These are phyloP conservation scores for Rhaphigaster nebulosa DNA, from an alignment of 2,888 invertebrate genomes.

Conservation along the genomic window DNA sequence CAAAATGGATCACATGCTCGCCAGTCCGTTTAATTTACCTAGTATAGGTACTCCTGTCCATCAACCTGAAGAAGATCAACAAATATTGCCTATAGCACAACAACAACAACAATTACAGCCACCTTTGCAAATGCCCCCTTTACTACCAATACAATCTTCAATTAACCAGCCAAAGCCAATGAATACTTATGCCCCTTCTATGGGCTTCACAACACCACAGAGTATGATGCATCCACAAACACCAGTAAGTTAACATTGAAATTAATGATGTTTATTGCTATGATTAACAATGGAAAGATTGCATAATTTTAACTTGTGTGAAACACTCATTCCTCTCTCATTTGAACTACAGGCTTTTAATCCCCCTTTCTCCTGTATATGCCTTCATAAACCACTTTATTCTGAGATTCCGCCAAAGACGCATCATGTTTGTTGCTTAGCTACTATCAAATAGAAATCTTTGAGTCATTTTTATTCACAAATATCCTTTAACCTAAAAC, in stretches of 20 bases:
- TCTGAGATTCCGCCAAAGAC: too few species aligned
- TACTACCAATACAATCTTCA: constrained; percentile 76
- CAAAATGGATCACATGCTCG: constrained; percentile 90
- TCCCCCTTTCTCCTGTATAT: too few species aligned
- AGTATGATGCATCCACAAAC: constrained; percentile 92
- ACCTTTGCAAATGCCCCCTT: constrained; percentile 73
- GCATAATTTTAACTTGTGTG: too few species aligned
- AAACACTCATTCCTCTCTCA: too few species aligned
- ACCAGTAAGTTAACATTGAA: constrained; percentile 75
- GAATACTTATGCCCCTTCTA: constrained; percentile 80
- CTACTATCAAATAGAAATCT: too few species aligned
- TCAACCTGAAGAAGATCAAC: constrained; percentile 92
- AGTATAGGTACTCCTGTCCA: constrained; percentile 92
- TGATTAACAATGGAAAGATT: too few species aligned
- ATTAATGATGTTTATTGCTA: background rate
- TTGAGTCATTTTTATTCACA: too few species aligned
- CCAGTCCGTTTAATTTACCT: constrained; percentile 90
- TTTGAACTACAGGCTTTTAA: too few species aligned
- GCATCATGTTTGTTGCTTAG: too few species aligned
- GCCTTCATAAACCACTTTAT: too few species aligned
- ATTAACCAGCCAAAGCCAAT: constrained; percentile 68
- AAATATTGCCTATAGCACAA: constrained; percentile 87
- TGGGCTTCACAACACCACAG: constrained; percentile 80
- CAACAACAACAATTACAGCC: constrained; percentile 73
- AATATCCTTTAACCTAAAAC: too few species aligned